Evolutionary conservation across 2,888 invertebrate genomes (phyloP), one percentile per base, ranked within the genome.

Genomic region (Drosophila monieri): DNA sequence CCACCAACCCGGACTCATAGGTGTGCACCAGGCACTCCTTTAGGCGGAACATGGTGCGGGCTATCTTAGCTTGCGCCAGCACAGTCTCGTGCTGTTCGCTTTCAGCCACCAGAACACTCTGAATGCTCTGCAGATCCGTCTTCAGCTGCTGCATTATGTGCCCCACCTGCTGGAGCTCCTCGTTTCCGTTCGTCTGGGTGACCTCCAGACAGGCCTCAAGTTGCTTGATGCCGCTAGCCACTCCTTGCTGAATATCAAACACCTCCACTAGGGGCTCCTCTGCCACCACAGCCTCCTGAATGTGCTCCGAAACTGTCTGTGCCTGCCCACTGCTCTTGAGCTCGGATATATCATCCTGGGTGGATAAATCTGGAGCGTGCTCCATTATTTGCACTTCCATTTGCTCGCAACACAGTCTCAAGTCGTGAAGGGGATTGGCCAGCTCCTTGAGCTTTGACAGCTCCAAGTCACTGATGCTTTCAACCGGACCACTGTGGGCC

Each of bases 331-430:
- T 70, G 0, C 93, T 93, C 89, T 93, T 93, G 15, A 94, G 91
- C 3, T 92, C 93, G 0, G 94, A 93, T 71, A 94, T 90, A 76
- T 94, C 93, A 73, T 93, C 93, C 54, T 94, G 91, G 6, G 93
- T 93, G 4, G 94, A 93, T 80, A 94, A 90, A 43, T 94, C 93
- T 32, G 92, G 92, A 5, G 90, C 84, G 8, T 90, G 92, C 84
- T 94, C 94, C 37, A 94, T 44, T 0, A 78, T 70, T 37, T 90
- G 43, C 5, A 43, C 21, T 8, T 43, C 43, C 12, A 89, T 74
- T 32, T 85, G 85, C 23, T 91, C 90, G 39, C 91, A 89, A 51
- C 89, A 85, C 48, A 90, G 76, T 3, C 88, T 77, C 0, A 91
- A 73, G 14, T 91, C 91, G 12, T 80, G 85, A 0, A 91, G 69